Evolutionary conservation across 2,797 vertebrate genomes (phyloP), one percentile per base, ranked within the genome.

Genomic region (Sebastes matsubarae): DNA sequence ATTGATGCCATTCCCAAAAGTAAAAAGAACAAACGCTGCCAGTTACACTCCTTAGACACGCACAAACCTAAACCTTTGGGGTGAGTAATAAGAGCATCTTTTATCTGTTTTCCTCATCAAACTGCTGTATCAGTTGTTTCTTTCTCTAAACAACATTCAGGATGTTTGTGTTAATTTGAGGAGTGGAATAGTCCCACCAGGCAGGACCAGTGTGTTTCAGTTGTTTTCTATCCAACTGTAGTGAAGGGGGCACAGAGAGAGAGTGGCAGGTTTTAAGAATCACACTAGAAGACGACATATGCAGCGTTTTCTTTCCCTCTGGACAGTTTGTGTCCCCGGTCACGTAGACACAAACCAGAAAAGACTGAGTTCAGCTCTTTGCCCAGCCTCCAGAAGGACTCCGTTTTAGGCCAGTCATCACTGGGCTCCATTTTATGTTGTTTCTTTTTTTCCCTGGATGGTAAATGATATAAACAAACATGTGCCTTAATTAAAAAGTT

Each of bases 21-120:
- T 92, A 99, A 99, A 95, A 99, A 99, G 96, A 99, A 99, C 94
- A 99, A 99, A 90, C 96, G 98, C 85, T 99, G 99, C 94, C 98
- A 98, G 5, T 93, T 99, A 67, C 99, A 99, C 96, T 99, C 98
- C 87, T 94, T 99, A 95, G 98, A 99, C 92, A 99, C 97, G 0
- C 98, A 99, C 93, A 99, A 99, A 86, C 97, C 98, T 75, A 99
- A 98, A 94, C 98, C 98, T 87, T 92, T 99, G 93, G 98, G 99
- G 99, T 99, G 94, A 98, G 97, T 96, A 75, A 73, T 50, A 2
- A 59, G 27, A 77, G 66, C 69, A 52, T 70, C 63, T 74, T 46
- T 76, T 22, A 64, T 34, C 3, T 69, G 25, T 70, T 77, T 18
- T 66, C 9, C n/a, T 65, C 5, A 22, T 71, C 8, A 32, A 42